Conservation (phyloP, 2,113 vertebrate species). For the Carollia perspicillata region DNA sequence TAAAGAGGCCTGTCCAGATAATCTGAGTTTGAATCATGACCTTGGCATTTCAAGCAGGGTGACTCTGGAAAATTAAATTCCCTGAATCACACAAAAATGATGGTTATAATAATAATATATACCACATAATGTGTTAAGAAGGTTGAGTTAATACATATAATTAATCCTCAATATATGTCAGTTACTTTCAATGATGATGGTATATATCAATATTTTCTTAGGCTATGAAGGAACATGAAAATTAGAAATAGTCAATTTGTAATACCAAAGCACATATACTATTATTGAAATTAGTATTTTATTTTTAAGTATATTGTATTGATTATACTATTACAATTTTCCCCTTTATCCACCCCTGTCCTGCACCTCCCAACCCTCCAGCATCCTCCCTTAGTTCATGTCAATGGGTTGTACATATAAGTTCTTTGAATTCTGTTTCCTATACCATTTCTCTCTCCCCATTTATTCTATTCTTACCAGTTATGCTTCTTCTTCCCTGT, state of each 20-base stretch:
- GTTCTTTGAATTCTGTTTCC: too few relatives aligned
- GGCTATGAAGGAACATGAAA: not conserved
- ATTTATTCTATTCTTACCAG: too few relatives aligned
- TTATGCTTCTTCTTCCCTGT: too few relatives aligned
- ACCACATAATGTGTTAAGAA: not conserved
- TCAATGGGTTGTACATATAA: too few relatives aligned
- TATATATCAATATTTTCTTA: not conserved
- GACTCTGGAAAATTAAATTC: not conserved
- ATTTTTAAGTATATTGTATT: not conserved
- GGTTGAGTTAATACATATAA: not conserved
- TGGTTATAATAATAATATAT: not conserved
- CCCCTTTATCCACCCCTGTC: too few relatives aligned
- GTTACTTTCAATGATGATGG: not conserved
- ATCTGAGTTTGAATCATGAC: not conserved
- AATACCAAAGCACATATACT: not conserved
- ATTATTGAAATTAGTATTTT: not conserved
- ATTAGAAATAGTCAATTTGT: not conserved
- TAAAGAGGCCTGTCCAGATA: not conserved
- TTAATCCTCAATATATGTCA: not conserved
- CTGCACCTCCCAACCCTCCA: too few relatives aligned
- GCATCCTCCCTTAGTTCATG: too few relatives aligned
- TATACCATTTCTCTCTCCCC: too few relatives aligned
- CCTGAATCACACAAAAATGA: not conserved
- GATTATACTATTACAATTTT: too few relatives aligned
- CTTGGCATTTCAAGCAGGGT: not conserved